Percentiles rank a stretch among this genome's conserved stretches.
Conservation (phyloP, 2,113 vertebrate genomes). For the Phasianus colchicus region DNA sequence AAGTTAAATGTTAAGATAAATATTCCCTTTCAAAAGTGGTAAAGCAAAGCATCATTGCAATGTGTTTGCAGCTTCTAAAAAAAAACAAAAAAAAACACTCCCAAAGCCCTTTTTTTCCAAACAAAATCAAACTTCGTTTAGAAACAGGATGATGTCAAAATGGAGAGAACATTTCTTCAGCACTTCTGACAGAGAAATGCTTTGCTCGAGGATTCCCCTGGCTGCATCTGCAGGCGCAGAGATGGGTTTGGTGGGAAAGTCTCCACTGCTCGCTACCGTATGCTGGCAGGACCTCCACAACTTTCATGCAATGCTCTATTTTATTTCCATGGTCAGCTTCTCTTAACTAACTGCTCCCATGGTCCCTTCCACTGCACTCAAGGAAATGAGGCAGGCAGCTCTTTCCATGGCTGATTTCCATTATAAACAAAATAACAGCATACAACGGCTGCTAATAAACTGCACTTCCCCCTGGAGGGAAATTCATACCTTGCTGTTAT, state of each 20-base stretch:
- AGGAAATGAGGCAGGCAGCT: slow-evolving; percentile 1
- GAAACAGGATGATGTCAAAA: background rate
- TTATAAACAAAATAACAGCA: slow-evolving; percentile 32
- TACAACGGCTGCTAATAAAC: slow-evolving; percentile 15
- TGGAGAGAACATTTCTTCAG: accelerated
- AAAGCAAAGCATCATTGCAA: background rate
- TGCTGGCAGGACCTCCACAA: background rate
- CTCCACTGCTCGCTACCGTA: accelerated
- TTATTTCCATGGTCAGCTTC: background rate
- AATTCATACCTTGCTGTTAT: background rate
- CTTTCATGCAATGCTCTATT: background rate
- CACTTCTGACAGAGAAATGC: background rate
- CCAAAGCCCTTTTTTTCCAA: background rate
- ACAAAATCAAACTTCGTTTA: background rate
- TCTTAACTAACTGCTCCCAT: background rate
- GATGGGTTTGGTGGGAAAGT: background rate
- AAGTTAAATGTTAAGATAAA: background rate
- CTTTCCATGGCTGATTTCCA: slow-evolving; percentile 37
- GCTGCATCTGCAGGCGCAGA: accelerated
- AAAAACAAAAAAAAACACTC: no score
- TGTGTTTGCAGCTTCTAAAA: background rate
- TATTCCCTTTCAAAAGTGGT: background rate
- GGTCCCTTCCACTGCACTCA: background rate
- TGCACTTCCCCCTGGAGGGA: background rate
- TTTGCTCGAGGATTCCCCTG: background rate